These are phyloP conservation scores for Phrynocephalus versicolor DNA, from an alignment of 2,113 vertebrate species.

Conservation along the genomic window DNA sequence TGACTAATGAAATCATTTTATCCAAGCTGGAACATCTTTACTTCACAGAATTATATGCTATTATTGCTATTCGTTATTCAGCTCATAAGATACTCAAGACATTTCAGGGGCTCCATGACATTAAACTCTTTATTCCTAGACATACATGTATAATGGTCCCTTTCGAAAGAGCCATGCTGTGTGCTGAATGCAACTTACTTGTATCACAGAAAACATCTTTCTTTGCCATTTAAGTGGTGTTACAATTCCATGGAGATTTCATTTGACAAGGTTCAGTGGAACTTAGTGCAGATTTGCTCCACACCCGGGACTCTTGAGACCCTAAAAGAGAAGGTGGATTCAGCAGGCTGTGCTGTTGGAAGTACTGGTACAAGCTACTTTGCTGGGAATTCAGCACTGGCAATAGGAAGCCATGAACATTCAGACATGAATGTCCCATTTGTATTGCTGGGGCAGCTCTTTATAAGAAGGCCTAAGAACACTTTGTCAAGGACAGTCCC, in stretches of 20 bases:
- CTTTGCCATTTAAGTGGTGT: background rate
- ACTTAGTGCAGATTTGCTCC: background rate
- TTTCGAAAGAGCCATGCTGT: background rate
- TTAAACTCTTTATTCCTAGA: background rate
- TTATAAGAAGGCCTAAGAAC: too few relatives aligned
- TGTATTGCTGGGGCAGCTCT: too few relatives aligned
- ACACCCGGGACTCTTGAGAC: too few relatives aligned
- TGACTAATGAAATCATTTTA: slow-evolving; percentile 39
- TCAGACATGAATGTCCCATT: too few relatives aligned
- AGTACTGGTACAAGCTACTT: too few relatives aligned
- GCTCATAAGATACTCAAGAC: background rate
- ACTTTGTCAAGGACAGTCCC: too few relatives aligned
- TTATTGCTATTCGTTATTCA: background rate
- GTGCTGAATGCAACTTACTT: background rate
- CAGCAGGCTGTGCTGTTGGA: too few relatives aligned
- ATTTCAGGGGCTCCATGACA: background rate
- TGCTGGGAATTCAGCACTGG: too few relatives aligned
- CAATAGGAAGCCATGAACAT: too few relatives aligned
- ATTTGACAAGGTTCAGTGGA: background rate
- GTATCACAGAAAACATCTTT: background rate
- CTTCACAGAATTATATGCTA: slow-evolving; percentile 28
- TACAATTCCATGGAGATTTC: background rate
- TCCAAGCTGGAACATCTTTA: slow-evolving; percentile 13
- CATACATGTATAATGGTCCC: background rate
- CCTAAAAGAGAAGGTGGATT: too few relatives aligned